Base-by-base conservation (phyloP, 1,140 invertebrate genomes). In the Nasonia longicornis region DNA sequence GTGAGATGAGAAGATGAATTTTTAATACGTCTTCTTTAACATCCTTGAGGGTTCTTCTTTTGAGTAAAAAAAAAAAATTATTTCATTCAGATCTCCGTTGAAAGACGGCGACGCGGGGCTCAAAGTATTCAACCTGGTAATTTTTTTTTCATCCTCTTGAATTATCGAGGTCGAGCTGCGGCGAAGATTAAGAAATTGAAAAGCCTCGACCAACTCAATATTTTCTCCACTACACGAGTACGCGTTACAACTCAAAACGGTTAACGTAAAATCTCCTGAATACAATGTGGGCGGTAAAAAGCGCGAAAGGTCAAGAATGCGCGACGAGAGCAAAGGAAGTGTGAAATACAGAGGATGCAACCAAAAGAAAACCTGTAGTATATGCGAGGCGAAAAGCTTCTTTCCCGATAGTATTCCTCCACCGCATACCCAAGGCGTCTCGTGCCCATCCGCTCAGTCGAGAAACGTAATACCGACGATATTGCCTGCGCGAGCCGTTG, bases 391-490 rank as follows among this genome's bases (percentile, higher is more conserved):
- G 16, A 20, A 14, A 20, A 58, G 52, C 52, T n/a, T 58, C 7
- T 16, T 2, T 16, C 8, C 12, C n/a, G 66, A 66, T 48, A 26
- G 45, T 35, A 78, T 78, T 78, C 22, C 48, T 78, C 14, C 48
- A 78, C 12, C 2, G 45, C 45, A 58, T 58, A 12, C 14, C 58
- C 22, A 16, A 31, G 72, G 42, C 31, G 42, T 45, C 45, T 42
- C 22, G 35, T 22, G 48, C 77, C 75, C 26, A 35, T 73, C 52
- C 48, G 31, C 71, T 64, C 35, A n/a, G 45, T 35, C 45, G 69
- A 72, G 69, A 84, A 86, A 86, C 72, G 84, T 84, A 85, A 85
- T 85, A 84, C 80, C 78, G 80, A 77, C 82, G 80, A 86, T 86
- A 85, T 86, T 85, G 81, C 81, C 71, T 70, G 82, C 80, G 73